A percentile compares a stretch with the other conserved stretches of the same genome.
Evolutionary conservation across 1,140 invertebrate genomes (phyloP).

Genomic region (Caerostris darwini): DNA sequence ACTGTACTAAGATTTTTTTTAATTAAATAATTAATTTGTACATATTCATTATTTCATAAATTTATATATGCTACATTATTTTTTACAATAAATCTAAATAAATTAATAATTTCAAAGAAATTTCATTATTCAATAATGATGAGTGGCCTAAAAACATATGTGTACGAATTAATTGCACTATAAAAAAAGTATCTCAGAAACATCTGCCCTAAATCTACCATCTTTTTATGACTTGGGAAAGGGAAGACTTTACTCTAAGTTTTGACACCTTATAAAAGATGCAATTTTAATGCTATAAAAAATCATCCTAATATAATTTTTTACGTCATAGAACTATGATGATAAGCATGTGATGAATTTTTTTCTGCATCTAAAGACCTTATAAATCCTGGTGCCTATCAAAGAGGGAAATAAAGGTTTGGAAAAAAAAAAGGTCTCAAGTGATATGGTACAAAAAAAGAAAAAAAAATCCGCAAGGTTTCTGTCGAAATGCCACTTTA

Average conservation of each 20-base stretch:
- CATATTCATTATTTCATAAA: no score
- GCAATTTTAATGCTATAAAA: neutral
- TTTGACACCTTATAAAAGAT: neutral
- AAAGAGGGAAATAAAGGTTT: constrained; percentile 34
- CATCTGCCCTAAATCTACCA: no score
- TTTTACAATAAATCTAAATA: no score
- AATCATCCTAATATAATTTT: neutral
- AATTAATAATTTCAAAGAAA: no score
- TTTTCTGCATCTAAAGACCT: neutral
- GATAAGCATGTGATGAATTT: constrained; percentile 21
- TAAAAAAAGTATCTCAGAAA: no score
- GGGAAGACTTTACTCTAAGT: neutral
- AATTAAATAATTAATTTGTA: no score
- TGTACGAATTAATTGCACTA: no score
- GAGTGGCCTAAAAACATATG: no score
- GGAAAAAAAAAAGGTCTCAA: neutral
- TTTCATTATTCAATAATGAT: no score
- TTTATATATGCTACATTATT: no score
- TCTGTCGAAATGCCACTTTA: constrained; percentile 66
- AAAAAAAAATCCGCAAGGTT: constrained; percentile 4
- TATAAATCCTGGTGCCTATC: constrained; percentile 3
- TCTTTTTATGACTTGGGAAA: no score
- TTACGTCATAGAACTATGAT: neutral
- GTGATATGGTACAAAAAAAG: neutral
- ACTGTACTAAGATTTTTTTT: no score